A percentile compares a stretch with the other conserved stretches of the same genome.
phyloP scores from a whole-genome alignment of 2,888 invertebrate genomes.

The Oscheius myriophilus region DNA sequence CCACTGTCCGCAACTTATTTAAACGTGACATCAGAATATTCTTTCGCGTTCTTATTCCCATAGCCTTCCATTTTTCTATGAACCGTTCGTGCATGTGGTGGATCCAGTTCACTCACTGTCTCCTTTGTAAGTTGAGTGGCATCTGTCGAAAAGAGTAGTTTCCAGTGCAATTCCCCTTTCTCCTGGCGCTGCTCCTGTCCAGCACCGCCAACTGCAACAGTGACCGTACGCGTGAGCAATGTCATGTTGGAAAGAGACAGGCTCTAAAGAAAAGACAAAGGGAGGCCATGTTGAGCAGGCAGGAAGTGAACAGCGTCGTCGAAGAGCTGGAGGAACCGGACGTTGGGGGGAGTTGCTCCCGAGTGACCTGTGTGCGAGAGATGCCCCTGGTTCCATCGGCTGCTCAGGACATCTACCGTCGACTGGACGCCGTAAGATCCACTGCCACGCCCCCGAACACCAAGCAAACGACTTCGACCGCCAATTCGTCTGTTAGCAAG shows the following conservation, averaged over 20 bases:
- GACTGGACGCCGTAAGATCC: conserved; percentile 7
- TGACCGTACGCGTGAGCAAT: neutral
- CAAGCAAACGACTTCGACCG: conserved; percentile 5
- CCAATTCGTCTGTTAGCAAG: neutral
- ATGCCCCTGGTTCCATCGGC: conserved; percentile 13
- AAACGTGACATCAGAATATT: too few relatives aligned
- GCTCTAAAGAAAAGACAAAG: conserved; percentile 16
- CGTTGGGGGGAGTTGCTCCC: neutral
- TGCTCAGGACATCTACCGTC: conserved; percentile 18
- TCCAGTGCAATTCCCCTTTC: too few relatives aligned
- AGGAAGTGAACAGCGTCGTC: conserved; percentile 6
- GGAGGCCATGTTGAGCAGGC: conserved; percentile 2
- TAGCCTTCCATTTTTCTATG: too few relatives aligned
- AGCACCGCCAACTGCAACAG: too few relatives aligned
- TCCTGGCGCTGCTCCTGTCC: too few relatives aligned
- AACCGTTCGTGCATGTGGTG: too few relatives aligned
- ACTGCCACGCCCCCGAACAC: neutral
- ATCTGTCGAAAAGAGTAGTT: too few relatives aligned
- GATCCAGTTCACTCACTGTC: too few relatives aligned
- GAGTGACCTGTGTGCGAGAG: conserved; percentile 18
- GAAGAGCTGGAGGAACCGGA: conserved; percentile 8
- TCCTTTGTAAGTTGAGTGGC: too few relatives aligned
- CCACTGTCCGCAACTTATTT: too few relatives aligned
- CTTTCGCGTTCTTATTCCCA: too few relatives aligned
- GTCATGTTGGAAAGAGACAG: conserved; percentile 15